Base-by-base conservation (phyloP, 2,797 vertebrate genomes). In the Cirrhinus mrigala region DNA sequence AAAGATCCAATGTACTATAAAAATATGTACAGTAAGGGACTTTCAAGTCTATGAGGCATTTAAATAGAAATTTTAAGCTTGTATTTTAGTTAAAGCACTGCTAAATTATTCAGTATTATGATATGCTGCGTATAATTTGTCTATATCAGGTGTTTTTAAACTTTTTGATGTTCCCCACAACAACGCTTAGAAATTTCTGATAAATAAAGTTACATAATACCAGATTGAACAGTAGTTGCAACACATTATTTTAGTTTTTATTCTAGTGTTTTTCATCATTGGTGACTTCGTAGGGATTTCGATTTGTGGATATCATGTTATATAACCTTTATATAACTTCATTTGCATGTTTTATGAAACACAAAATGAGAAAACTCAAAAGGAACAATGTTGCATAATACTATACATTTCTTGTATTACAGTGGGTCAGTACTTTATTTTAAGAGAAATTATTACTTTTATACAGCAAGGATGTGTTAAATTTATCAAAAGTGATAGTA, bases 101-200 rank as follows among this genome's bases (percentile, higher is more conserved):
- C 8, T 40, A 18, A 77, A 44, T 58, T 10, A 60, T 60, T 60
- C 4, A 44, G 75, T 11, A 24, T 7, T 58, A 24, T 77, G 22
- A 56, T 40, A 60, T 71, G 69, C 46, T 58, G 14, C 58, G 58
- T 44, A 77, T 24, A 77, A 37, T 40, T 58, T 40, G 7, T 16
- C 52, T 58, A 77, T 58, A 77, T 77, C 20, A 58, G 75, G 33
- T 40, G 75, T 77, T 56, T 77, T 58, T 33, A 77, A 24, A 40
- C 52, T 58, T 77, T 70, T 58, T 77, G 33, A 77, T 58, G 6
- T 29, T 18, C 27, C 74, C 29, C 22, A 58, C 14, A 44, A 16
- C 75, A 77, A 12, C 22, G 22, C 12, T 60, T n/a, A 40, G 7
- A 56, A n/a, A 76, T 8, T 4, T 75, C 27, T 33, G 73, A 33